phyloP scores from a whole-genome alignment of 2,113 vertebrate species.

The Lathamus discolor region DNA sequence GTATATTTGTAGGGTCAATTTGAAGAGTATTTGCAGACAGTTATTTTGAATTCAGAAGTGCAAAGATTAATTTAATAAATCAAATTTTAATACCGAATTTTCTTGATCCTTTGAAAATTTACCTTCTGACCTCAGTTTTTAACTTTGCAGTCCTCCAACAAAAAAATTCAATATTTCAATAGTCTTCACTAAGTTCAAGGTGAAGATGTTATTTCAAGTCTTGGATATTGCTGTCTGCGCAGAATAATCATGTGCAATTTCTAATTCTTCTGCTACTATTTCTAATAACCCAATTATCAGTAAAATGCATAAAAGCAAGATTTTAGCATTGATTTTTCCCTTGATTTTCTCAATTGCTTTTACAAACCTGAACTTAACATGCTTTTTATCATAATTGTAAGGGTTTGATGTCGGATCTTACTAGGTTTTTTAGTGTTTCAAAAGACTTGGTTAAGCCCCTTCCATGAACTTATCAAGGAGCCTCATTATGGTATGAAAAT shows the following conservation, averaged over 20 bases:
- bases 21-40: background rate
- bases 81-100: background rate
- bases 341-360: slow-evolving; percentile 46
- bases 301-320: slow-evolving; percentile 58
- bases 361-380: slow-evolving; percentile 28
- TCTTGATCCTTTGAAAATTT: background rate
- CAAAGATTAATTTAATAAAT: background rate
- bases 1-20: background rate
- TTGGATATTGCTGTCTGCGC: slow-evolving; percentile 8
- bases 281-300: slow-evolving; percentile 63
- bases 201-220: slow-evolving; percentile 44
- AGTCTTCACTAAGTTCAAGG: slow-evolving; percentile 48
- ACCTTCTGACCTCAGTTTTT: slow-evolving; percentile 7
- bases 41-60: background rate
- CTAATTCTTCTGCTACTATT: slow-evolving; percentile 34
- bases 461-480: slow-evolving; percentile 4
- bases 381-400: slow-evolving; percentile 37
- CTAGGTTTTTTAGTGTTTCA: slow-evolving; percentile 30
- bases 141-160: background rate
- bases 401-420: slow-evolving; percentile 3
- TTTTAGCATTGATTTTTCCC: slow-evolving; percentile 60
- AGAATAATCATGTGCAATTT: slow-evolving; percentile 26
- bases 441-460: background rate
- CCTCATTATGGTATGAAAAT: background rate
- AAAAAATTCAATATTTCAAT: background rate